phyloP scores from a whole-genome alignment of 92 coral and sea anemone species.

The Blastomussa wellsi region DNA sequence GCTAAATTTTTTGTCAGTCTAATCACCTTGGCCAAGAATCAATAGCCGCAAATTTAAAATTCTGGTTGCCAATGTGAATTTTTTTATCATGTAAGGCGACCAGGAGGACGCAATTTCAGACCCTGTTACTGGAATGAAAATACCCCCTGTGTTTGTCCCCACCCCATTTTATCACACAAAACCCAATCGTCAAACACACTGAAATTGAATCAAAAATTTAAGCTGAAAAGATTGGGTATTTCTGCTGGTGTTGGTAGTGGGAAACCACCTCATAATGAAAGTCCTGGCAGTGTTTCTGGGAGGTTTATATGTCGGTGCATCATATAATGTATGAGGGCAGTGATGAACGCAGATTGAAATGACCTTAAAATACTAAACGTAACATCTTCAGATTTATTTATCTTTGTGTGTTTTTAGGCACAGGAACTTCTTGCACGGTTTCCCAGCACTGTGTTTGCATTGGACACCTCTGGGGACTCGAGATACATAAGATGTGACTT shows the following conservation, averaged over 20 bases:
- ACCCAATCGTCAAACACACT: neutral
- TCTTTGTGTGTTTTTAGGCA: conserved; percentile 11
- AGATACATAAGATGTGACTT: conserved; percentile 92
- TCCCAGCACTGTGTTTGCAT: conserved; percentile 94
- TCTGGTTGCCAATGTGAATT: too few relatives aligned
- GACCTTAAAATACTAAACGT: neutral
- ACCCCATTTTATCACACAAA: too few relatives aligned
- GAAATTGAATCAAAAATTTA: neutral
- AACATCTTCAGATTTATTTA: neutral
- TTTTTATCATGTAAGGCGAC: too few relatives aligned
- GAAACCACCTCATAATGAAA: neutral
- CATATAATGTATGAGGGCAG: too few relatives aligned
- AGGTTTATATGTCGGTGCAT: too few relatives aligned
- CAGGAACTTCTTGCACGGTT: conserved; percentile 58
- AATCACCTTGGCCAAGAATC: too few relatives aligned
- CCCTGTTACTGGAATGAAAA: neutral
- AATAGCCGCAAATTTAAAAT: too few relatives aligned
- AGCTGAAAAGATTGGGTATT: neutral
- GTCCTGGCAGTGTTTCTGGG: too few relatives aligned
- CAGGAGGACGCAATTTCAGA: too few relatives aligned
- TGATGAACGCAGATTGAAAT: too few relatives aligned
- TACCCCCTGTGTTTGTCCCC: too few relatives aligned
- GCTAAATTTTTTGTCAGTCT: too few relatives aligned
- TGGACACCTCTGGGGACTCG: conserved; percentile 89
- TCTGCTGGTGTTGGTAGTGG: neutral